Base-by-base conservation (phyloP, 2,113 vertebrate species). In the Micronisus gabar region DNA sequence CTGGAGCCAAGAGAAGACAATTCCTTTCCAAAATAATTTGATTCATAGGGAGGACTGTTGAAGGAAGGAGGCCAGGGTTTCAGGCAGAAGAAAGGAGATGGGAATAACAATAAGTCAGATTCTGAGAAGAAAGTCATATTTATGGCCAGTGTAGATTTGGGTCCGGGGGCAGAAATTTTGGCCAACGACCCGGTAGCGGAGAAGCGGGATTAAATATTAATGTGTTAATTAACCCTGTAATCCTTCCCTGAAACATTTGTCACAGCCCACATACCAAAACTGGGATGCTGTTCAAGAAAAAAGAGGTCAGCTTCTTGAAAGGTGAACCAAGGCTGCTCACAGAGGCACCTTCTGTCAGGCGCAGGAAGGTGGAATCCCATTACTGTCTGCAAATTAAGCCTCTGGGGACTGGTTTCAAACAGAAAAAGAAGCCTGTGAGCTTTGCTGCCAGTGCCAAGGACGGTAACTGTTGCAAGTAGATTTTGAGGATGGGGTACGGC, bases 341-440 rank as follows among this genome's bases (percentile, higher is more conserved):
- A 74, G 95, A 87, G 73, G 68, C 48, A 90, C 78, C 95, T 95
- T 95, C 95, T 96, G 96, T 96, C 95, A 93, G 82, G 63, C 43
- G 2, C 79, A 48, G 91, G 75, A 95, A 97, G 90, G 68, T 93
- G 71, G 95, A 97, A 97, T 96, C 93, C 96, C 91, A 93, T 96
- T 95, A 96, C 74, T 7, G 47, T 36, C 95, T 94, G 95, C 91
- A 97, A 96, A 97, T 97, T 96, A 96, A 93, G 94, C 87, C 94
- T 94, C 95, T 88, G 71, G 92, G 75, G 93, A 92, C 92, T 8
- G 4, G 63, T 92, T 91, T 96, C 67, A 90, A 76, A 91, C 58
- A 88, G 86, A 58, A 96, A 50, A 81, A 34, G 62, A 72, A 95
- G 91, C 13, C 89, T 91, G n/a, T 58, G 67, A 96, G 93, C 59